These are phyloP conservation scores for Xiphydria camelus DNA, from an alignment of 2,888 invertebrate species.

Conservation along the genomic window DNA sequence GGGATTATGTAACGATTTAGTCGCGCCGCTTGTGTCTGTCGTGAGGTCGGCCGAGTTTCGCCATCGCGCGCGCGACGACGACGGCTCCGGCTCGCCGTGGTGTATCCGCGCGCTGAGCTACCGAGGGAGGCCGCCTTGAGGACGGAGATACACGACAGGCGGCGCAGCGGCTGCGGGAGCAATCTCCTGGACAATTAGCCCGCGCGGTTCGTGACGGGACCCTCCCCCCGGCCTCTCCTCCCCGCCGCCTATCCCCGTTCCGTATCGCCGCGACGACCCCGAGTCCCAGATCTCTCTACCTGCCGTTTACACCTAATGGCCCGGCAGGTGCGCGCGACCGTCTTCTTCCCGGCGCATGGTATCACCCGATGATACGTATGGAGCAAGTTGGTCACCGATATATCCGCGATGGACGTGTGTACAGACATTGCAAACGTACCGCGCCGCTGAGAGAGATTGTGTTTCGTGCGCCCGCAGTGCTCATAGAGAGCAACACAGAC, in stretches of 20 bases:
- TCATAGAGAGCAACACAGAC: too few species aligned
- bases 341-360: conserved; percentile 10
- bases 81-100: not conserved
- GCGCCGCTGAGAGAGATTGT: too few species aligned
- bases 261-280: not conserved
- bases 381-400: too few species aligned
- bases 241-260: conserved; percentile 9
- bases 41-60: too few species aligned
- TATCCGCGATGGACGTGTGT: too few species aligned
- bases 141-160: not conserved
- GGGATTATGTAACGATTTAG: too few species aligned
- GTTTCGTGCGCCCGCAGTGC: too few species aligned
- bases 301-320: conserved; percentile 55
- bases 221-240: conserved; percentile 39
- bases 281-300: conserved; percentile 40
- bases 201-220: conserved; percentile 54
- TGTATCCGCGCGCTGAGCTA: too few species aligned
- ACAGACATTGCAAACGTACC: too few species aligned
- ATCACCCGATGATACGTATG: too few species aligned
- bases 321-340: conserved; percentile 49
- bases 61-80: not conserved
- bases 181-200: conserved; percentile 56
- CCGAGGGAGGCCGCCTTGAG: too few species aligned
- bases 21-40: too few species aligned
- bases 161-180: conserved; percentile 42